A percentile compares a stretch with the other conserved stretches of the same genome.
Conservation (phyloP, 2,113 vertebrate species). For the Pseudonaja textilis region DNA sequence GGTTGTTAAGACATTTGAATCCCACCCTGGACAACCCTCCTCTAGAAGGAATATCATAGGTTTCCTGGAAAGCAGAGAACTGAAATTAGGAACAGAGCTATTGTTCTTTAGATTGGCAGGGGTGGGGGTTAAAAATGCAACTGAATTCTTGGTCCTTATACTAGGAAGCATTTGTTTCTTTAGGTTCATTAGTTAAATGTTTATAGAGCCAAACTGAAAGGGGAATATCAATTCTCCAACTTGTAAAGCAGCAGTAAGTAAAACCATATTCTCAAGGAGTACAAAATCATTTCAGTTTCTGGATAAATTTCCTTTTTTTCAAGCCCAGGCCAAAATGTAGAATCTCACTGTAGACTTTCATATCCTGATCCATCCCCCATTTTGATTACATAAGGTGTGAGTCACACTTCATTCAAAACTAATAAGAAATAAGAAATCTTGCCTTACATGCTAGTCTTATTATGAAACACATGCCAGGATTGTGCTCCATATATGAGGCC, state of each 20-base stretch:
- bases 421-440: constrained; percentile 2
- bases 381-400: constrained; percentile 22
- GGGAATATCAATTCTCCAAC: background rate
- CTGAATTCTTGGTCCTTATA: background rate
- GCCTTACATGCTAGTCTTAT: background rate
- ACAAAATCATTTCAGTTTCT: background rate
- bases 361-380: background rate
- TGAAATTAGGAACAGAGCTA: background rate
- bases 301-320: background rate
- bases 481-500: constrained; percentile 4
- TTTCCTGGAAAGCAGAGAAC: background rate
- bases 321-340: background rate
- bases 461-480: background rate
- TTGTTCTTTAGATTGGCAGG: background rate
- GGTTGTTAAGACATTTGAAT: too few relatives aligned
- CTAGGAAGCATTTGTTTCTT: background rate
- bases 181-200: background rate
- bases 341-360: background rate
- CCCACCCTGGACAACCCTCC: background rate
- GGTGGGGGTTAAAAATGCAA: background rate
- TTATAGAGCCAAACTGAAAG: background rate
- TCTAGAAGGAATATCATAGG: background rate
- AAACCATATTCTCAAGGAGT: background rate
- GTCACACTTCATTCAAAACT: constrained; percentile 16
- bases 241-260: background rate